Base-by-base conservation (phyloP, 2,888 invertebrate species). In the Eristalinus aeneus region DNA sequence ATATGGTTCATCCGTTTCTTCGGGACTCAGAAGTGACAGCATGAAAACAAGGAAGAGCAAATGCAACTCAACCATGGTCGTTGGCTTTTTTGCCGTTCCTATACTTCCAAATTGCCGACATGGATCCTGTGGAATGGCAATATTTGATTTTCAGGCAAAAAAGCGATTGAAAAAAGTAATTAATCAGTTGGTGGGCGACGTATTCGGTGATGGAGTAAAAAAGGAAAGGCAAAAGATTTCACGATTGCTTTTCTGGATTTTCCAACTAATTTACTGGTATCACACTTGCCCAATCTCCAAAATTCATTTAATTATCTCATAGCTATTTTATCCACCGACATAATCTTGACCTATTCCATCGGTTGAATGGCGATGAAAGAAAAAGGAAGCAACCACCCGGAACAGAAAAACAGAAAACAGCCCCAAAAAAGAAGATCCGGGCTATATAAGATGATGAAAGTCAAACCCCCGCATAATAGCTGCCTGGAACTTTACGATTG, bases 1-100 rank as follows among this genome's bases (percentile, higher is more conserved):
- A 16, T 46, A 10, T 34, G 10, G 34, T 67, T 32, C 76, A 64
- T 78, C 76, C 80, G 72, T 76, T 80, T 73, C 69, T 68, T 81
- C 53, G 72, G 72, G 72, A 76, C 80, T 76, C 80, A 71, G 53
- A 63, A 64, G 58, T 80, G 80, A 39, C 80, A 84, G 46, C 34
- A 23, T 10, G 23, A 58, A 36, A 68, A 56, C 34, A 1, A 22
- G 11, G 9, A 8, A 61, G 20, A 67, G 22, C 34, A 56, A 5
- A n/a, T 31, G 58, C 1, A 56, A 0, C 16, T 27, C 10, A 20
- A 36, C 36, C 23, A 54, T 36, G 31, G 56, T 58, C 53, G 61
- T 46, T n/a, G 11, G 53, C 53, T 12, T 27, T 58, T 73, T 73
- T 46, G 11, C 12, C 16, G 16, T 8, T 16, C 16, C 16, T 16